phyloP scores from a whole-genome alignment of 2,797 vertebrate species.

The Helostoma temminkii region DNA sequence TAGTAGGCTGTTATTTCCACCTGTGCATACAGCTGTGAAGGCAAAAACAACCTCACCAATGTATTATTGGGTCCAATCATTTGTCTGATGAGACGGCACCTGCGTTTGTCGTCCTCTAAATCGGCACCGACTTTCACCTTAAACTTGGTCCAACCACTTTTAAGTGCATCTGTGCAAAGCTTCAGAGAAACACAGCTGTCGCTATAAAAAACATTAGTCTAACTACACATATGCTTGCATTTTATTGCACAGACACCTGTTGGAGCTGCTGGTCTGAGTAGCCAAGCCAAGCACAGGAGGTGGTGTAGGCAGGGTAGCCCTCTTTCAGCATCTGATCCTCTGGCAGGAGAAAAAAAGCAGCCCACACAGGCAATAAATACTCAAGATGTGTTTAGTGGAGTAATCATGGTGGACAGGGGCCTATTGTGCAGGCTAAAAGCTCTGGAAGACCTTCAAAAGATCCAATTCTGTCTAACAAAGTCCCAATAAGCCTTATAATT shows the following conservation, averaged over 20 bases:
- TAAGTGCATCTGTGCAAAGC: constrained; percentile 77
- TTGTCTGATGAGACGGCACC: constrained; percentile 83
- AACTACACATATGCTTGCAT: accelerated
- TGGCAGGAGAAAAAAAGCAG: constrained; percentile 55
- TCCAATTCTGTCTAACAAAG: constrained; percentile 24
- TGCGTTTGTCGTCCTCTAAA: constrained; percentile 84
- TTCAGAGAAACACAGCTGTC: constrained; percentile 22
- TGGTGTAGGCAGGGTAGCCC: constrained; percentile 87
- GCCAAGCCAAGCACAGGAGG: constrained; percentile 85
- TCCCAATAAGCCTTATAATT: constrained; percentile 29
- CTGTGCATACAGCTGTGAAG: background rate
- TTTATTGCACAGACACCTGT: constrained; percentile 69
- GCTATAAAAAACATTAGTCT: background rate
- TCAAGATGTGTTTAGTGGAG: constrained; percentile 25
- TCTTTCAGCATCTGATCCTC: constrained; percentile 83
- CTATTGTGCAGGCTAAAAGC: constrained; percentile 38
- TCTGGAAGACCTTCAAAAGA: constrained; percentile 49
- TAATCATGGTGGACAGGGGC: background rate
- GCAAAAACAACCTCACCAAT: constrained; percentile 70
- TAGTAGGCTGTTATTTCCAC: accelerated
- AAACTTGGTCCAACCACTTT: constrained; percentile 84
- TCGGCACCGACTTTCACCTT: constrained; percentile 89
- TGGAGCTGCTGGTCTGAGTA: constrained; percentile 83
- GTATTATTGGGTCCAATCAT: constrained; percentile 84
- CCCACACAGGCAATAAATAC: constrained; percentile 25